Conservation (phyloP, 2,113 vertebrate genomes). For the Entosphenus tridentatus region DNA sequence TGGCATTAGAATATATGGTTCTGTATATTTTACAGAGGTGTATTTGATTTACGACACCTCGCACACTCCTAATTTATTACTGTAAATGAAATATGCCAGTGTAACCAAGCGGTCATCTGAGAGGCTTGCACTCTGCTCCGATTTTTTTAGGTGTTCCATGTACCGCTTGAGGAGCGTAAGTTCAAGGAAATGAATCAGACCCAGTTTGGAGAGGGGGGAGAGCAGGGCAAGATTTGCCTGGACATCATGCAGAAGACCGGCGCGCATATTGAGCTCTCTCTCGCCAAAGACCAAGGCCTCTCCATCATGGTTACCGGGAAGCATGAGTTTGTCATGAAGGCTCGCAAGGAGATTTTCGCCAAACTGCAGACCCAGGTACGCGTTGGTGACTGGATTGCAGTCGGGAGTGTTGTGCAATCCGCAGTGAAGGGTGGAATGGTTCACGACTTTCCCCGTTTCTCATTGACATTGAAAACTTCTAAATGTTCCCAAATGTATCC, state of each 20-base stretch:
- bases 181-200: slow-evolving; percentile 99
- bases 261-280: slow-evolving; percentile 85
- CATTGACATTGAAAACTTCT: too few relatives aligned
- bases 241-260: slow-evolving; percentile 99
- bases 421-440: too few relatives aligned
- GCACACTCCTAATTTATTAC: neutral
- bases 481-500: too few relatives aligned
- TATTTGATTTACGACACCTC: neutral
- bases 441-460: too few relatives aligned
- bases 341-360: slow-evolving; percentile 93
- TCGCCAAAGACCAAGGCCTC: slow-evolving; percentile 95
- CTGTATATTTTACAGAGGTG: neutral
- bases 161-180: slow-evolving; percentile 88
- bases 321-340: slow-evolving; percentile 91
- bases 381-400: neutral
- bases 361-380: slow-evolving; percentile 86
- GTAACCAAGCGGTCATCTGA: neutral
- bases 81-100: neutral
- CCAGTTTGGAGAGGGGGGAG: slow-evolving; percentile 81
- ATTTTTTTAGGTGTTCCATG: slow-evolving; percentile 62
- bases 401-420: too few relatives aligned
- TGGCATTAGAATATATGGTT: neutral
- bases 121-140: neutral
- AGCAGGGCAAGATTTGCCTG: slow-evolving; percentile 93
- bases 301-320: slow-evolving; percentile 99